Conservation (phyloP, 2,888 invertebrate genomes). For the Metallyticus violacea region DNA sequence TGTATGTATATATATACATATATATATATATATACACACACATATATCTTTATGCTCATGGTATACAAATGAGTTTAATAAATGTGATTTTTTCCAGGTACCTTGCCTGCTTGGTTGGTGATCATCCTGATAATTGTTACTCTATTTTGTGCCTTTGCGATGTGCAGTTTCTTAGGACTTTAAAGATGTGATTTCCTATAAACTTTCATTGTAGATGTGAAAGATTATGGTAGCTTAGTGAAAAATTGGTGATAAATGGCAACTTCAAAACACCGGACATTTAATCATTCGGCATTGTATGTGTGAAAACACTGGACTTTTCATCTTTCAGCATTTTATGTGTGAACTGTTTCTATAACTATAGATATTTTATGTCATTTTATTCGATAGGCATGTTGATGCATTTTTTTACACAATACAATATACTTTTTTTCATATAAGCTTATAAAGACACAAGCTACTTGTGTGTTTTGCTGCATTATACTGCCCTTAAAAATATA, state of each 20-base stretch:
- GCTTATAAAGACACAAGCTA: neutral
- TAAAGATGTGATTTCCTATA: neutral
- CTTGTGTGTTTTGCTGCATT: too few species aligned
- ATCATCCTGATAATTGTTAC: conserved; percentile 70
- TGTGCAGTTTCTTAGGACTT: conserved; percentile 76
- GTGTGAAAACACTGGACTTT: neutral
- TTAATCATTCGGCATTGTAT: neutral
- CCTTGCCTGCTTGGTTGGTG: conserved; percentile 79
- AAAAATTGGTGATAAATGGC: neutral
- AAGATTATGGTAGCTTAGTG: neutral
- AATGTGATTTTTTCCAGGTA: conserved; percentile 57
- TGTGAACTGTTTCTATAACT: neutral
- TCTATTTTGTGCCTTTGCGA: conserved; percentile 72
- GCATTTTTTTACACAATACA: neutral
- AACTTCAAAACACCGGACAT: neutral
- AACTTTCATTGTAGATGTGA: neutral
- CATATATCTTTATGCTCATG: too few species aligned
- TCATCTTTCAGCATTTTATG: neutral
- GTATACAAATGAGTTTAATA: neutral
- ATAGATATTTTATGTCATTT: neutral
- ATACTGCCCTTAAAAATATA: too few species aligned
- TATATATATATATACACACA: too few species aligned
- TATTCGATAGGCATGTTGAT: neutral
- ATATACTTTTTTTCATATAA: neutral
- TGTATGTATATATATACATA: too few species aligned